Base-by-base conservation (phyloP, 2,113 vertebrate genomes). In the Phalacrocorax brasilianus region DNA sequence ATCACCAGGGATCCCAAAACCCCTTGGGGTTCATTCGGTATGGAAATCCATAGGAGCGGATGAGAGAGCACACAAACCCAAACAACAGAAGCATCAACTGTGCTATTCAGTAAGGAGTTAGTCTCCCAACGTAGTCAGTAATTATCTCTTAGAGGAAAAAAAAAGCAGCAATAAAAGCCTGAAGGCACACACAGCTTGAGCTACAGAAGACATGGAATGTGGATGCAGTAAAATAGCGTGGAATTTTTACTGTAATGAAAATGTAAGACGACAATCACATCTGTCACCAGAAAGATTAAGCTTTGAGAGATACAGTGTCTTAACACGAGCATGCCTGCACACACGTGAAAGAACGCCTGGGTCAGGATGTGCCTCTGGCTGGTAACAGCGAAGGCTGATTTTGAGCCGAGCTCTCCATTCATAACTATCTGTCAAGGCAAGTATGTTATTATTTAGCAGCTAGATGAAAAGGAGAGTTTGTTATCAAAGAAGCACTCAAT, bases 91-190 rank as follows among this genome's bases (percentile, higher is more conserved):
- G 4, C 27, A 66, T 32, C 35, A 83, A 4, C 16, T 71, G 5
- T 42, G 61, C 40, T 72, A 11, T 52, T 88, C 32, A 65, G 67
- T 59, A 44, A 84, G 52, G 19, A 71, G 40, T 49, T 42, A 63
- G 26, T 30, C 10, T 56, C 44, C 7, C 35, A 77, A 14, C 0
- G 3, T 18, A 55, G 38, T 24, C 38, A 91, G 8, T 79, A 87
- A 55, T n/a, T 76, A 8, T 7, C 21, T 70, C 53, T 32, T 27
- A 27, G 30, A 75, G 7, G 14, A 92, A 92, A 68, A 47, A 47
- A 47, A 76, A 78, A 88, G 27, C 18, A 90, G 52, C 63, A 92
- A 66, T 80, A 89, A 91, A 89, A 90, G 49, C 27, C 70, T 49
- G 30, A 68, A 66, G 28, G 47, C 49, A 50, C 18, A 72, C 35